These are phyloP conservation scores for Anoncus sp. DNA, from an alignment of 2,888 invertebrate genomes.

Conservation along the genomic window DNA sequence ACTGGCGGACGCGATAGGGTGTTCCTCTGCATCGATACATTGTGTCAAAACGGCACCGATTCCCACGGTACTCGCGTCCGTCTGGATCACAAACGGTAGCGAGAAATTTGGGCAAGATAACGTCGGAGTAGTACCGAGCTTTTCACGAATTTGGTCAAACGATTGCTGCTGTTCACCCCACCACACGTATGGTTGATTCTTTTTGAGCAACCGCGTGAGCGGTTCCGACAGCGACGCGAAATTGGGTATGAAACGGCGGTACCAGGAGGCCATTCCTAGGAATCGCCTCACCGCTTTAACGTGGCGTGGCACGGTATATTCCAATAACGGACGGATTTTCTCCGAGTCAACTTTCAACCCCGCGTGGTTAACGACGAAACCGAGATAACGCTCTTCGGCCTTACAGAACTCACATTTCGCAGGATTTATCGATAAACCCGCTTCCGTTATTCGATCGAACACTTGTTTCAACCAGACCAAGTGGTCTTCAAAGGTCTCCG, in stretches of 20 bases:
- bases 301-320: background rate
- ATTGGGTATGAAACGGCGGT: slow-evolving; percentile 7
- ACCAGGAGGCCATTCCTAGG: slow-evolving; percentile 32
- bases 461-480: slow-evolving; percentile 11
- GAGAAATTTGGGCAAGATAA: slow-evolving; percentile 31
- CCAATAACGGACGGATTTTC: background rate
- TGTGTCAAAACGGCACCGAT: slow-evolving; percentile 56
- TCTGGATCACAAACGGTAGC: slow-evolving; percentile 49
- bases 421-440: slow-evolving; percentile 24
- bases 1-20: slow-evolving; percentile 58
- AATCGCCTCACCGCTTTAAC: background rate
- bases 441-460: slow-evolving; percentile 5
- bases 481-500: slow-evolving; percentile 9
- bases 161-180: background rate
- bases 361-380: slow-evolving; percentile 14
- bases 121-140: slow-evolving; percentile 7
- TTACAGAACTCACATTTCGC: slow-evolving; percentile 37
- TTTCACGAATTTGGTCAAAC: too few species aligned
- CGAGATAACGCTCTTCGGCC: slow-evolving; percentile 13
- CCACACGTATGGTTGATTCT: slow-evolving; percentile 30
- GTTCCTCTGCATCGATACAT: slow-evolving; percentile 42
- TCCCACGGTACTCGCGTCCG: slow-evolving; percentile 62
- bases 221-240: slow-evolving; percentile 9
- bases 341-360: slow-evolving; percentile 27
- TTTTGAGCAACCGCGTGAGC: slow-evolving; percentile 1